Evolutionary conservation across 2,113 vertebrate genomes (phyloP).

Genomic region (Lota lota): DNA sequence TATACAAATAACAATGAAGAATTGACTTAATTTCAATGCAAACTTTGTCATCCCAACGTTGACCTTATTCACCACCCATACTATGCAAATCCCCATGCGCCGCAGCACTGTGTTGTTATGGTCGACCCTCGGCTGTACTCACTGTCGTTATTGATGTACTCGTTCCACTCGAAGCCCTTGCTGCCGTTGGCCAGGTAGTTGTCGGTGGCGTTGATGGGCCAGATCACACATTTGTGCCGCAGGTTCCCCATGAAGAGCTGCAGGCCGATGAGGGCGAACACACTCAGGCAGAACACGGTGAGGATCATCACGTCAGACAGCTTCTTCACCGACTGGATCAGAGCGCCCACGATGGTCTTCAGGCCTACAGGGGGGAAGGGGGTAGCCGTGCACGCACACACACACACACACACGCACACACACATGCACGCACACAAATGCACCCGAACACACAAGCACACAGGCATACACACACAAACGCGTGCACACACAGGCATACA

Average conservation of each 20-base stretch:
- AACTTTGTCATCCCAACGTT: too few relatives aligned
- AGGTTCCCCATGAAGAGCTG: slow-evolving; percentile 99
- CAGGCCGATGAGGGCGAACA: slow-evolving; percentile 95
- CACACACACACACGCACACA: slow-evolving; percentile 42
- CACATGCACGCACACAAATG: not conserved
- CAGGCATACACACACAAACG: not conserved
- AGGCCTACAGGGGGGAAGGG: slow-evolving; percentile 76
- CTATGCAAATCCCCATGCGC: too few relatives aligned
- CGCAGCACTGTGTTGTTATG: too few relatives aligned
- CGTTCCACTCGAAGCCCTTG: slow-evolving; percentile 88
- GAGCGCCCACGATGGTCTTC: slow-evolving; percentile 98
- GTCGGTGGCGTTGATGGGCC: slow-evolving; percentile 87
- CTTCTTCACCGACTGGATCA: slow-evolving; percentile 99
- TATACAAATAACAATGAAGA: too few relatives aligned
- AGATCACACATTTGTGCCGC: slow-evolving; percentile 94
- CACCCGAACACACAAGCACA: not conserved
- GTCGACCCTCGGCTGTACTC: slow-evolving; percentile 59
- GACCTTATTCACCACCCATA: too few relatives aligned
- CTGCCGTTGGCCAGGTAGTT: slow-evolving; percentile 84
- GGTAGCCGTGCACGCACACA: slow-evolving; percentile 29
- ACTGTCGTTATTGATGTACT: slow-evolving; percentile 96
- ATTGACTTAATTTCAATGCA: too few relatives aligned
- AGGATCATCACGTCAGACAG: slow-evolving; percentile 98
- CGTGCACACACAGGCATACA: not conserved
- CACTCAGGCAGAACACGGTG: slow-evolving; percentile 97